These are phyloP conservation scores for Leucophenga varia DNA, from an alignment of 1,140 invertebrate species.

Conservation along the genomic window DNA sequence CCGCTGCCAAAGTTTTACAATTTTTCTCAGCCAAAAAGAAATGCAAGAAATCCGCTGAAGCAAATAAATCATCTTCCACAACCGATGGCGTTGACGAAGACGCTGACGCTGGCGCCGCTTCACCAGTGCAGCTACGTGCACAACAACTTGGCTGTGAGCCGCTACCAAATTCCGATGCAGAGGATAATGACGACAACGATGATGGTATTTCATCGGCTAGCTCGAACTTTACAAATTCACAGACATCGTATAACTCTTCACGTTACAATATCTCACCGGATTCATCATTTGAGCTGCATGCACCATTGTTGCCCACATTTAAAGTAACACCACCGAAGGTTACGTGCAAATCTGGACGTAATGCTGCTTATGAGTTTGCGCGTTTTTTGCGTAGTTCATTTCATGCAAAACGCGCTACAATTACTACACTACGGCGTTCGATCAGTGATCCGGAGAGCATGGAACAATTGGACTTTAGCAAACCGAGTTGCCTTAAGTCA, in stretches of 20 bases:
- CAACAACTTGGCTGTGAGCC: conserved; percentile 32
- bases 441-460: conserved; percentile 48
- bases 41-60: conserved; percentile 27
- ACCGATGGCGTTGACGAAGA: neutral
- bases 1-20: conserved; percentile 41
- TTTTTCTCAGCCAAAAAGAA: conserved; percentile 42
- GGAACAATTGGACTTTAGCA: conserved; percentile 46
- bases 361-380: conserved; percentile 42
- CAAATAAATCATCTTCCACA: conserved; percentile 12
- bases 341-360: conserved; percentile 27
- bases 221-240: conserved; percentile 36
- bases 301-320: conserved; percentile 50
- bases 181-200: conserved; percentile 26
- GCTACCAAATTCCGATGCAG: conserved; percentile 22
- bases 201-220: conserved; percentile 45
- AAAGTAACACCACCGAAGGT: conserved; percentile 47
- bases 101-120: conserved; percentile 14
- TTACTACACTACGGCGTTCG: conserved; percentile 41
- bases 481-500: conserved; percentile 13
- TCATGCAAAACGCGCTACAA: conserved; percentile 44
- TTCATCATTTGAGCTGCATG: conserved; percentile 52
- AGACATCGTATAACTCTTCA: conserved; percentile 13
- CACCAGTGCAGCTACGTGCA: conserved; percentile 34
- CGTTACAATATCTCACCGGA: conserved; percentile 39
- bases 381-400: conserved; percentile 45